Base-by-base conservation (phyloP, 2,888 invertebrate genomes). In the Monoplex corrugatus region DNA sequence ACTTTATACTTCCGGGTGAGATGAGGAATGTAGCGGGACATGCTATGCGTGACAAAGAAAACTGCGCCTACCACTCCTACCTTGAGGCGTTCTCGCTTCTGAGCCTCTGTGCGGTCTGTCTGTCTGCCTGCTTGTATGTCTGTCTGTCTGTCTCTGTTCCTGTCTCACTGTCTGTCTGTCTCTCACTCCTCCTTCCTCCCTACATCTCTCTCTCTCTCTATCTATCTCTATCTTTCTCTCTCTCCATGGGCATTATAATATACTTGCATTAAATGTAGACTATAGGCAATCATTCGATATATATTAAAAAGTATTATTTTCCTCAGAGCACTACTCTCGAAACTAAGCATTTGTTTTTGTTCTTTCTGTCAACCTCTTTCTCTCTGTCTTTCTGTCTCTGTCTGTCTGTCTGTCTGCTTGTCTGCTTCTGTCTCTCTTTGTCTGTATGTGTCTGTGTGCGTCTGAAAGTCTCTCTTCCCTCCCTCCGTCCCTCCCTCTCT, bases 111-210 rank as follows among this genome's bases (percentile, higher is more conserved):
- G n/a, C n/a, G n/a, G n/a, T n/a, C n/a, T n/a, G n/a, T 50, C 10
- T 50, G n/a, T n/a, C n/a, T n/a, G n/a, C n/a, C n/a, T n/a, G n/a
- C n/a, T n/a, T n/a, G n/a, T n/a, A 1, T 57, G 57, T 57, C 57
- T 57, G 3, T 57, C 57, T 57, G 57, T 57, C 57, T 57, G 57
- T 57, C 57, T 10, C 5, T 57, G 19, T 57, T 16, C 10, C 57
- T 57, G 75, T 72, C 28, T 72, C 75, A 75, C 75, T 68, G 68
- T 86, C 19, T 40, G 68, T 68, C 68, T 68, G 8, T 68, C 68
- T 68, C 68, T 57, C 68, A 35, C 68, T 35, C 86, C 28, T 28
- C 10, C 57, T 57, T 28, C 10, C 57, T 57, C 57, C 28, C 57
- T 57, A 16, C 28, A 16, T 57, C 57, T 57, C 57, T 57, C 57